Conservation (phyloP, 2,888 invertebrate species). For the Drosophila birchii region DNA sequence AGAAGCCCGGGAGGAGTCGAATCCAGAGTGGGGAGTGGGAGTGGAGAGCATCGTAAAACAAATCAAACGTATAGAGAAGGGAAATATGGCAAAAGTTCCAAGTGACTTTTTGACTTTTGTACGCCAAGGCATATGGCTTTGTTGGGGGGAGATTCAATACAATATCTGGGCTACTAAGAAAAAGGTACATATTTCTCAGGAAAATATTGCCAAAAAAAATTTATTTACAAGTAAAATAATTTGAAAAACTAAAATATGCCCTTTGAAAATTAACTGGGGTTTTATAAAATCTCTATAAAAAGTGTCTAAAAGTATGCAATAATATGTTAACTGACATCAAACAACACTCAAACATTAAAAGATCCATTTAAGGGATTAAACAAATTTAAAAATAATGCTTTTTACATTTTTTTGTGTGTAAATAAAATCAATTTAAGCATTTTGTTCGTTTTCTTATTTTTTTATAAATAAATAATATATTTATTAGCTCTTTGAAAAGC, state of each 20-base stretch:
- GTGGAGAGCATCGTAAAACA: constrained; percentile 64
- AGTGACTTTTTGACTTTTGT: constrained; percentile 16
- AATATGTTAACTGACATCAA: not conserved
- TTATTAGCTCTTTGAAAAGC: no score
- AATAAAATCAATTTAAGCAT: no score
- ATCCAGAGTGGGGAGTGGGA: constrained; percentile 3
- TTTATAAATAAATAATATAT: no score
- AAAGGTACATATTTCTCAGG: not conserved
- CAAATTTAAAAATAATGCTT: no score
- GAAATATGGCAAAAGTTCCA: constrained; percentile 15
- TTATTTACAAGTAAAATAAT: not conserved
- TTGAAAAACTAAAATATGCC: not conserved
- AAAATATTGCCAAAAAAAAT: not conserved
- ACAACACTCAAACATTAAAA: not conserved
- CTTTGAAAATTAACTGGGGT: not conserved
- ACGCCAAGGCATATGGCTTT: not conserved
- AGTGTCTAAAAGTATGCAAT: not conserved
- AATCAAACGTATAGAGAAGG: constrained; percentile 16
- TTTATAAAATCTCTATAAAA: not conserved
- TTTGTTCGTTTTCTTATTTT: no score
- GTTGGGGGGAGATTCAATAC: not conserved
- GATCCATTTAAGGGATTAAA: no score
- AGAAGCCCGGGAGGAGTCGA: constrained; percentile 42
- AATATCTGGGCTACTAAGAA: not conserved
- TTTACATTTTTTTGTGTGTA: no score